Evolutionary conservation across 1,140 invertebrate genomes (phyloP), one percentile per base, ranked within the genome.

Genomic region (Macrotrachela quadricornifera): DNA sequence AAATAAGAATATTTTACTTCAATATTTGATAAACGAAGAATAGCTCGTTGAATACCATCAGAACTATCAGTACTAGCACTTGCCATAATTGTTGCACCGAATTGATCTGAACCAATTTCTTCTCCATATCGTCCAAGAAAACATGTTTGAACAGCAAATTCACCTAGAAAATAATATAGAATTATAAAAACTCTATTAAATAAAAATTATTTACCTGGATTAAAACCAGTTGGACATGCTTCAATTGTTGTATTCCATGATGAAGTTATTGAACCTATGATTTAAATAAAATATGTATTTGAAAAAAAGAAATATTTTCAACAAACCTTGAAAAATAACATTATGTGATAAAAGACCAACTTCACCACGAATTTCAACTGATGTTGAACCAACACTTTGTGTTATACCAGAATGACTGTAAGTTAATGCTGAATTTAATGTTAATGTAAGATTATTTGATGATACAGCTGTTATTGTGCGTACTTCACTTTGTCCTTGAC

Each of bases 101-200:
- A 69, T 52, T 64, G 55, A 54, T 64, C 62, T 44, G 58, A 62
- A 11, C 64, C 63, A 11, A 61, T 59, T 48, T 70, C 66, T 6
- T 63, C 64, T 3, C 66, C 66, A 55, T 52, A 57, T 37, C 55
- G 37, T 10, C 65, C 66, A 48, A 63, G 60, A 55, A 67, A 68
- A 52, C 66, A 68, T 8, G 64, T 63, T 47, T 65, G 64, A 6
- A 57, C 60, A 8, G 59, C 60, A 59, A 67, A 67, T 49, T 67
- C 62, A 18, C 63, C 64, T 64, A 44, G n/a, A 54, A n/a, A n/a
- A n/a, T n/a, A n/a, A n/a, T n/a, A n/a, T n/a, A n/a, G n/a, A n/a
- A n/a, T n/a, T n/a, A n/a, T n/a, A n/a, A n/a, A n/a, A n/a, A n/a
- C n/a, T n/a, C n/a, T n/a, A n/a, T n/a, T n/a, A 10, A 38, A 9